Conservation (phyloP, 1,140 invertebrate species). For the Zaprionus davidi region DNA sequence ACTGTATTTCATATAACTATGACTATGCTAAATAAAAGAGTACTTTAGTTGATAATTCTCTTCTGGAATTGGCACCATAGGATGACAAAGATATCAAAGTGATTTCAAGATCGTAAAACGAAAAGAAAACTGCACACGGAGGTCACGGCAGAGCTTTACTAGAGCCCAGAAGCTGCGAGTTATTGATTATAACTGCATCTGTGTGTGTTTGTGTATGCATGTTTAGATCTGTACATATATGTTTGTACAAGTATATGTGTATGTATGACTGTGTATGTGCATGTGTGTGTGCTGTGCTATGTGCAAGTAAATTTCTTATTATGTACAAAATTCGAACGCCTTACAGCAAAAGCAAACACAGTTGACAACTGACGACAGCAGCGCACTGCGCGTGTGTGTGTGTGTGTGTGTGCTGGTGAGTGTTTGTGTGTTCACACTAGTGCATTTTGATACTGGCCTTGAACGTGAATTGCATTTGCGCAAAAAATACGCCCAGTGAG, state of each 20-base stretch:
- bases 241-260: neutral
- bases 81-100: neutral
- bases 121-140: conserved; percentile 12
- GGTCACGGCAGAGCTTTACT: conserved; percentile 28
- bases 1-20: too few relatives aligned
- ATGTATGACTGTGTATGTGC: neutral
- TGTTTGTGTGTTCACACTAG: conserved; percentile 25
- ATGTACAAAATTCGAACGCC: conserved; percentile 12
- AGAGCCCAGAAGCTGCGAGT: conserved; percentile 52
- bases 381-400: conserved; percentile 9
- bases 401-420: conserved; percentile 17
- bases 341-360: conserved; percentile 49
- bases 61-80: neutral
- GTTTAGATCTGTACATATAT: neutral
- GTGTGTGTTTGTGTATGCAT: neutral
- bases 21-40: neutral
- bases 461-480: conserved; percentile 84
- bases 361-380: conserved; percentile 70
- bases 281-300: conserved; percentile 1
- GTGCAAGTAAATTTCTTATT: conserved; percentile 14
- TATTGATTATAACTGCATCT: conserved; percentile 62
- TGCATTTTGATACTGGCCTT: conserved; percentile 74
- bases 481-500: conserved; percentile 40
- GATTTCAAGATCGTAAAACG: conserved; percentile 11
- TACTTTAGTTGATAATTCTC: neutral